Evolutionary conservation across 2,888 invertebrate species (phyloP).

Genomic region (Chrysodeixis includens): DNA sequence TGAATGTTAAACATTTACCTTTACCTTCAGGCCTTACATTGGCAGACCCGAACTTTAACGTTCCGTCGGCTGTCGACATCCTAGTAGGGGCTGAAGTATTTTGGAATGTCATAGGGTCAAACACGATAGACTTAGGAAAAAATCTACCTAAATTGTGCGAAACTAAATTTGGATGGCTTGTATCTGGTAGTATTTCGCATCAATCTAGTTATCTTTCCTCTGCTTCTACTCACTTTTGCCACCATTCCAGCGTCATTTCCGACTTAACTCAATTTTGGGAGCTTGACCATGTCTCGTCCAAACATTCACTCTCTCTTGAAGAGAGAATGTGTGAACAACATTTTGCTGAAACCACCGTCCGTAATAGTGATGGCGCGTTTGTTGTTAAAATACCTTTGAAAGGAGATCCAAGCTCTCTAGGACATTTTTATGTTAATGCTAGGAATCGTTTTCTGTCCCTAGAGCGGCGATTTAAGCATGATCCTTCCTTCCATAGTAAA

Average conservation of each 20-base stretch:
- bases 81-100: slow-evolving; percentile 9
- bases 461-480: no score
- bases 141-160: slow-evolving; percentile 1
- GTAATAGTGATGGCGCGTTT: slow-evolving; percentile 40
- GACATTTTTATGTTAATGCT: no score
- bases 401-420: no score
- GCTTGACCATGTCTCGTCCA: slow-evolving; percentile 32
- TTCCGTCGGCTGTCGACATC: neutral
- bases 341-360: slow-evolving; percentile 32
- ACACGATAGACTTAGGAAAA: slow-evolving; percentile 5
- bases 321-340: slow-evolving; percentile 42
- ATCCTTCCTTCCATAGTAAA: no score
- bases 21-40: slow-evolving; percentile 5
- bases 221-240: neutral
- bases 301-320: slow-evolving; percentile 26
- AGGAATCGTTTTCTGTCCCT: no score
- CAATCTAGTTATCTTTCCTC: neutral
- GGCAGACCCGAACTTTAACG: slow-evolving; percentile 6
- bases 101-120: slow-evolving; percentile 6
- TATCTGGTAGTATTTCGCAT: slow-evolving; percentile 10
- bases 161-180: slow-evolving; percentile 8
- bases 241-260: slow-evolving; percentile 7
- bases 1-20: neutral
- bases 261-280: slow-evolving; percentile 10
- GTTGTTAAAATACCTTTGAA: slow-evolving; percentile 9